phyloP scores from a whole-genome alignment of 2,113 vertebrate species.

The Peromyscus californicus region DNA sequence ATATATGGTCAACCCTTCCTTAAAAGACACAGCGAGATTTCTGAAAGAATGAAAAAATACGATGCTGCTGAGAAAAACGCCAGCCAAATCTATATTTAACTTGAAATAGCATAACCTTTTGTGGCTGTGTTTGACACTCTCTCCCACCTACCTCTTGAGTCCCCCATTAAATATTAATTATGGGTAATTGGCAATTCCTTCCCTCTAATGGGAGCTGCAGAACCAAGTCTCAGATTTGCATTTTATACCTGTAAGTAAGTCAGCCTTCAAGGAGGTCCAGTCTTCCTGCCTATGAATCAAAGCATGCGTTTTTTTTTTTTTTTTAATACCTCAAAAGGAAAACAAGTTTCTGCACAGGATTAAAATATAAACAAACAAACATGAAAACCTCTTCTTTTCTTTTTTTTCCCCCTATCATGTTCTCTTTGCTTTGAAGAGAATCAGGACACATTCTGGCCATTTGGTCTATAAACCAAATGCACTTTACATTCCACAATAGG shows the following conservation, averaged over 20 bases:
- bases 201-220: conserved; percentile 49
- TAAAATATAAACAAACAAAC: conserved; percentile 1
- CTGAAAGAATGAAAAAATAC: conserved; percentile 77
- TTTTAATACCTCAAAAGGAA: not conserved
- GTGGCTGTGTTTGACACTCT: conserved; percentile 45
- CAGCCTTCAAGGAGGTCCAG: not conserved
- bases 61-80: conserved; percentile 38
- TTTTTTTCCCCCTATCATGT: accelerated
- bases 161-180: conserved; percentile 77
- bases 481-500: not conserved
- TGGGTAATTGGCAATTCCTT: conserved; percentile 55
- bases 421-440: conserved; percentile 17
- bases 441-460: not conserved
- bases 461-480: not conserved
- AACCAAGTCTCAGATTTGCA: not conserved
- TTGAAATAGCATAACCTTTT: conserved; percentile 72
- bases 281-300: not conserved
- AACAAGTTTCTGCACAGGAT: conserved; percentile 3
- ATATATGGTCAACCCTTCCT: conserved; percentile 75
- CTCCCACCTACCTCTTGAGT: not conserved
- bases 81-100: conserved; percentile 73
- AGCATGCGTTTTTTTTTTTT: not conserved
- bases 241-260: not conserved
- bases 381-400: not conserved
- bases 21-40: conserved; percentile 80